Conservation (phyloP, 2,113 vertebrate species). For the Dasyprocta punctata region DNA sequence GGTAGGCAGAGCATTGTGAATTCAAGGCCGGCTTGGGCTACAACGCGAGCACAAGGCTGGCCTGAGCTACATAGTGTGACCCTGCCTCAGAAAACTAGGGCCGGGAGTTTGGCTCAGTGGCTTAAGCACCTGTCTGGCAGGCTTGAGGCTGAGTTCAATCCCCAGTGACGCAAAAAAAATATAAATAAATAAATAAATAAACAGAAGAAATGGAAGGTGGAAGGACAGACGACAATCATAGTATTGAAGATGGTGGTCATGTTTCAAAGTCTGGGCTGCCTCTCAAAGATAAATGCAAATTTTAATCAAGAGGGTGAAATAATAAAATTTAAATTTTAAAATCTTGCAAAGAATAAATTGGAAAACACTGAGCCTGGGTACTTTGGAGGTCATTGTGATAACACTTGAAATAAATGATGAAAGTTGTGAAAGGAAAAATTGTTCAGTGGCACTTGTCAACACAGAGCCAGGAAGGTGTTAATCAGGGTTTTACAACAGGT, state of each 20-base stretch:
- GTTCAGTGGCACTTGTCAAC: neutral
- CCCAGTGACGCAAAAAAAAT: too few relatives aligned
- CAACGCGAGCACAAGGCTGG: too few relatives aligned
- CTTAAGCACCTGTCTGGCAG: too few relatives aligned
- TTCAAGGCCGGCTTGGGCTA: too few relatives aligned
- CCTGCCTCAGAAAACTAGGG: too few relatives aligned
- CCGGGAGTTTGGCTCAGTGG: too few relatives aligned
- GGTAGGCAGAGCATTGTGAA: too few relatives aligned
- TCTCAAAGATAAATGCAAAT: neutral
- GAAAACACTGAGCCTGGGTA: neutral
- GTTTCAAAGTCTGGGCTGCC: neutral
- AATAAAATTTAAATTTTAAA: neutral
- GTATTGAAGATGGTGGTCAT: neutral
- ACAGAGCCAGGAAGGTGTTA: neutral
- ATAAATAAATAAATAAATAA: too few relatives aligned
- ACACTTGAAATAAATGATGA: neutral
- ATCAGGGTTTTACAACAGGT: neutral
- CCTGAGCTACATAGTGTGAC: too few relatives aligned
- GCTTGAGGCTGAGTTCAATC: too few relatives aligned
- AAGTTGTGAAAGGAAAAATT: neutral
- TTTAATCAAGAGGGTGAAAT: neutral
- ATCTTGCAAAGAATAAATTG: neutral
- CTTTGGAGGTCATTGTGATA: neutral
- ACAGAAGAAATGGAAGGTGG: neutral
- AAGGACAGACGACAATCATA: neutral